phyloP scores from a whole-genome alignment of 2,888 invertebrate genomes.

The Heliothis peltigera region DNA sequence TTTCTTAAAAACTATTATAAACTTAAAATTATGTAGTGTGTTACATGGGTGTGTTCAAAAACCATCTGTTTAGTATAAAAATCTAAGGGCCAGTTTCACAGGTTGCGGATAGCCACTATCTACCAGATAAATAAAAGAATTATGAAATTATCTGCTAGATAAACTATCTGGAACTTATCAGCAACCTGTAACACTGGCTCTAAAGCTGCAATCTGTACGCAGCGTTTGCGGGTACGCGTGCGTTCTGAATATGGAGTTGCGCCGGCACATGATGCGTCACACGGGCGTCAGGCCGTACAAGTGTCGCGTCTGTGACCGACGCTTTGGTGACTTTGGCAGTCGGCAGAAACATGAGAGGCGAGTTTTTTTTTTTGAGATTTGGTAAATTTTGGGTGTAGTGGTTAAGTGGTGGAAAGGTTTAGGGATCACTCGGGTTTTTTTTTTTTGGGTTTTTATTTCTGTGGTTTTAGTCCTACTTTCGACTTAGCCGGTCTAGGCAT shows the following conservation, averaged over 20 bases:
- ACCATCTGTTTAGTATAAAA: background rate
- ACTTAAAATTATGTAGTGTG: too few relatives aligned
- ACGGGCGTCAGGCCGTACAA: conserved; percentile 86
- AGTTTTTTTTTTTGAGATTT: conserved; percentile 62
- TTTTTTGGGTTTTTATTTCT: too few relatives aligned
- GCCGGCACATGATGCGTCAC: conserved; percentile 86
- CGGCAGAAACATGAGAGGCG: conserved; percentile 87
- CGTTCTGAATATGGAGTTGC: conserved; percentile 82
- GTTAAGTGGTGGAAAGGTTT: background rate
- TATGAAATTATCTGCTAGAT: too few relatives aligned
- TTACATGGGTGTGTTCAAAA: too few relatives aligned
- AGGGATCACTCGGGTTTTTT: background rate
- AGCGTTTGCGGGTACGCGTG: conserved; percentile 84
- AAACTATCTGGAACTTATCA: too few relatives aligned
- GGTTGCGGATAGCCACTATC: too few relatives aligned
- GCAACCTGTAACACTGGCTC: too few relatives aligned
- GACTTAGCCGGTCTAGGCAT: too few relatives aligned
- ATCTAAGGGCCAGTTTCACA: too few relatives aligned
- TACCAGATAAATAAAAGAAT: too few relatives aligned
- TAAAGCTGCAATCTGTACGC: conserved; percentile 46
- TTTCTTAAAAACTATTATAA: background rate
- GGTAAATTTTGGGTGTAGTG: background rate
- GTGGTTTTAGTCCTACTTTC: too few relatives aligned
- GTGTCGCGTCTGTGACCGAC: conserved; percentile 84
- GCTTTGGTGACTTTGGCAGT: conserved; percentile 86